Conservation (phyloP, 2,888 invertebrate genomes). For the Scaptomyza polygonia region DNA sequence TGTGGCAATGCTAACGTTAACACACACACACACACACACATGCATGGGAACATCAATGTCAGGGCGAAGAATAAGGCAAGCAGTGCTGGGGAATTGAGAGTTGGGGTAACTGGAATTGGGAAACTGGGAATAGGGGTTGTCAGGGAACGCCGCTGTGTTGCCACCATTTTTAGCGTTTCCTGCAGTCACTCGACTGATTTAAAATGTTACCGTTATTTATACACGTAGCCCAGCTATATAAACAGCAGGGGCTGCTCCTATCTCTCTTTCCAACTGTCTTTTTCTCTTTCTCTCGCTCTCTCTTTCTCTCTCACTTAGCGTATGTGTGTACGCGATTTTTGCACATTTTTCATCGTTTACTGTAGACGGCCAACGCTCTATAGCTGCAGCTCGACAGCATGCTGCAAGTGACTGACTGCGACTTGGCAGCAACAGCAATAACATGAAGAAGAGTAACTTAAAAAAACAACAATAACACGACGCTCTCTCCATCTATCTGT, state of each 20-base stretch:
- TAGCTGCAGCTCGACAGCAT: constrained; percentile 67
- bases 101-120: constrained; percentile 23
- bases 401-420: constrained; percentile 73
- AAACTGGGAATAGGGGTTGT: constrained; percentile 60
- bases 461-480: constrained; percentile 40
- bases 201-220: constrained; percentile 79
- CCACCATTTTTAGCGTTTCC: constrained; percentile 68
- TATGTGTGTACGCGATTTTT: constrained; percentile 30
- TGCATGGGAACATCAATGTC: constrained; percentile 65
- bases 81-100: constrained; percentile 38
- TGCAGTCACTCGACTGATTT: constrained; percentile 78
- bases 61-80: constrained; percentile 37
- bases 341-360: constrained; percentile 75
- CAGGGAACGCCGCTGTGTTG: constrained; percentile 56
- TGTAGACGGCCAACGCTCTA: constrained; percentile 40
- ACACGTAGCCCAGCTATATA: constrained; percentile 72
- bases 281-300: constrained; percentile 1
- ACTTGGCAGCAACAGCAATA: constrained; percentile 53
- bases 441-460: constrained; percentile 32
- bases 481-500: constrained; percentile 6
- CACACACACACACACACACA: constrained; percentile 27
- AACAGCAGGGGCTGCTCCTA: constrained; percentile 54
- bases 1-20: constrained; percentile 51
- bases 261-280: no score
- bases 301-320: constrained; percentile 4